Base-by-base conservation (phyloP, 2,113 vertebrate genomes). In the Tragelaphus strepsiceros region DNA sequence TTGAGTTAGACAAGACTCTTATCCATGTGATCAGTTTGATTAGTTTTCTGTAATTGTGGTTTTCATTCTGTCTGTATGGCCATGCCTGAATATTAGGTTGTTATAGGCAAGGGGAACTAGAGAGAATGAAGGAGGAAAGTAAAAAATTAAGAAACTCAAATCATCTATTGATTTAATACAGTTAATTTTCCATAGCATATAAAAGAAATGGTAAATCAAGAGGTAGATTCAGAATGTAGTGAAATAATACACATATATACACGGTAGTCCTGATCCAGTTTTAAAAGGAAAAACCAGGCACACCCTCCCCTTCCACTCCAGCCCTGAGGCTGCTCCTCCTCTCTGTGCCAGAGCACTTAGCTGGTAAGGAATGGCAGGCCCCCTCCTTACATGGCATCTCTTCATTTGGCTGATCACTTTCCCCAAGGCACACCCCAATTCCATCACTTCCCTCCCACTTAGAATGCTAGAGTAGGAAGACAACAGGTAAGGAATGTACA, bases 231-330 rank as follows among this genome's bases (percentile, higher is more conserved):
- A 92, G 96, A 97, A 94, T 86, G 97, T 96, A 98, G 98, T 98
- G 98, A 99, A 99, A 98, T 98, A 98, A 98, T 97, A 98, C 98
- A 99, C 81, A 91, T 98, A 96, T 99, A 99, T 99, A 99, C 99
- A 98, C 94, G 87, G 87, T 97, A 97, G 98, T 98, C 97, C 97
- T 97, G 97, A 95, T 98, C 96, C 96, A 95, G 83, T 99, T 98
- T 99, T 97, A 98, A 98, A 98, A 95, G 92, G 74, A 97, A 97
- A 90, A n/a, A 3, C 10, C 59, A 43, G 22, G 2, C 5, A 49
- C 17, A 2, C 77, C 53, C 62, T 81, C 59, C 35, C 43, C 8
- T 49, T 0, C 12, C 51, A 13, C 24, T 32, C 43, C 49, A 78
- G 32, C 39, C 39, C 74, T 14, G 24, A 39, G 22, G 35, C 12